These are phyloP conservation scores for Cephus nigrinus DNA, from an alignment of 2,888 invertebrate genomes.

Conservation along the genomic window DNA sequence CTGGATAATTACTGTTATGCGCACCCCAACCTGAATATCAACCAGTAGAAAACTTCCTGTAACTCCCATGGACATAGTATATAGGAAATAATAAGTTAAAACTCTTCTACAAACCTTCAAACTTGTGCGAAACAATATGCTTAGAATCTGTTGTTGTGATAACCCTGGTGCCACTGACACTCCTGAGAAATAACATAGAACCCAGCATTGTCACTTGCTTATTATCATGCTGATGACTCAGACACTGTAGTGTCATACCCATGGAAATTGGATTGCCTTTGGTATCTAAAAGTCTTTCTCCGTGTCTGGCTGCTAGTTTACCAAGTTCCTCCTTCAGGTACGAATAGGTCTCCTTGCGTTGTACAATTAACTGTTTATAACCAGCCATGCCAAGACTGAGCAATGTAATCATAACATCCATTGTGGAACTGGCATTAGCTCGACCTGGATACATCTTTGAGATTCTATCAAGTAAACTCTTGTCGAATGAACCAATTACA, in stretches of 20 bases:
- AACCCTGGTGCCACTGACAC: slow-evolving; percentile 79
- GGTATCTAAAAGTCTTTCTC: slow-evolving; percentile 72
- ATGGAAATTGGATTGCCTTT: slow-evolving; percentile 79
- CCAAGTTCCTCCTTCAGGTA: slow-evolving; percentile 71
- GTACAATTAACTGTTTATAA: slow-evolving; percentile 71
- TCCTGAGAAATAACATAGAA: slow-evolving; percentile 78
- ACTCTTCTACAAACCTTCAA: slow-evolving; percentile 67
- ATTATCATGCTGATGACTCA: slow-evolving; percentile 59
- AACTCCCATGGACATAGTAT: not conserved
- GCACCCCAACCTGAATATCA: slow-evolving; percentile 75
- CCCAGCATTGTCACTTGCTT: slow-evolving; percentile 73
- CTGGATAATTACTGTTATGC: slow-evolving; percentile 71
- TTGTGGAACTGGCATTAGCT: slow-evolving; percentile 77
- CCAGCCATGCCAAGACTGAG: slow-evolving; percentile 76
- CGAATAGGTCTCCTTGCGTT: slow-evolving; percentile 72
- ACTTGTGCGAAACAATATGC: slow-evolving; percentile 69
- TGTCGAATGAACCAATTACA: slow-evolving; percentile 78
- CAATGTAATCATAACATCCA: slow-evolving; percentile 82
- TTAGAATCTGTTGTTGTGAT: slow-evolving; percentile 69
- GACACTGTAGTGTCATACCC: slow-evolving; percentile 66
- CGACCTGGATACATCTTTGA: slow-evolving; percentile 79
- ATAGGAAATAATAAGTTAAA: not conserved
- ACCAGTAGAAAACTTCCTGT: not conserved
- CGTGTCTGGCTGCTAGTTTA: slow-evolving; percentile 70
- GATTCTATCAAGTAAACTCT: slow-evolving; percentile 72